Conservation (phyloP, 2,888 invertebrate species). For the Macrosoma leucophasiata region DNA sequence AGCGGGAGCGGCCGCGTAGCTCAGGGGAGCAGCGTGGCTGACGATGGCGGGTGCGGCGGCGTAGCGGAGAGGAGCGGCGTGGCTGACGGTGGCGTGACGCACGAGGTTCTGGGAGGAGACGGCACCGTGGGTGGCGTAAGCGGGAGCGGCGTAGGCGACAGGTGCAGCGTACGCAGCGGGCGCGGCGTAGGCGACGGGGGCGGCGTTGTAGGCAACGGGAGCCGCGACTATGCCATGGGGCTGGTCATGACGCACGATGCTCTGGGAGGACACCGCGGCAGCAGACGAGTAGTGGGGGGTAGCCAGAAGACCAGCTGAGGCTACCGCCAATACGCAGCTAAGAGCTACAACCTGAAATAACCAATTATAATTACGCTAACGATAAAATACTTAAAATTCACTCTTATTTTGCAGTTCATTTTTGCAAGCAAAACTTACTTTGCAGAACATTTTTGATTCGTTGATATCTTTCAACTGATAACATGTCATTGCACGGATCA, state of each 20-base stretch:
- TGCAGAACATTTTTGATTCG: slow-evolving; percentile 19
- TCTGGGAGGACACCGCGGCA: slow-evolving; percentile 47
- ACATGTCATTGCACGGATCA: too few species aligned
- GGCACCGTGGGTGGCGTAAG: slow-evolving; percentile 34
- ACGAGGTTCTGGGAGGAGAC: slow-evolving; percentile 38
- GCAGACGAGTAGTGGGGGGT: slow-evolving; percentile 49
- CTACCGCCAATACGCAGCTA: slow-evolving; percentile 34
- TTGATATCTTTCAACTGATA: background rate
- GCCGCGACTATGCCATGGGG: slow-evolving; percentile 29
- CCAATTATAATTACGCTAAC: too few species aligned
- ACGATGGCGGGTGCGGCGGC: slow-evolving; percentile 32
- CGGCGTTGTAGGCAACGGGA: slow-evolving; percentile 24
- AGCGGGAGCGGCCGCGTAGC: slow-evolving; percentile 30
- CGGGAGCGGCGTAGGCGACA: slow-evolving; percentile 30
- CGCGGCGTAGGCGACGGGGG: slow-evolving; percentile 28
- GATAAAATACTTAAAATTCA: too few species aligned
- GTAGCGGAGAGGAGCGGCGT: slow-evolving; percentile 26
- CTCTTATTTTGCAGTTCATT: too few species aligned
- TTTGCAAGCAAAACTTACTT: slow-evolving; percentile 26
- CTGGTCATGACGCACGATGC: slow-evolving; percentile 48
- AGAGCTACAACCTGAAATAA: slow-evolving; percentile 30
- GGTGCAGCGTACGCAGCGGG: slow-evolving; percentile 26
- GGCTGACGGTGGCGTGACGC: slow-evolving; percentile 28
- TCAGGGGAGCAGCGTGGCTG: slow-evolving; percentile 35
- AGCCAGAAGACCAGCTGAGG: slow-evolving; percentile 37